Conservation (phyloP, 2,888 invertebrate species). For the Sarcophaga rosellei region DNA sequence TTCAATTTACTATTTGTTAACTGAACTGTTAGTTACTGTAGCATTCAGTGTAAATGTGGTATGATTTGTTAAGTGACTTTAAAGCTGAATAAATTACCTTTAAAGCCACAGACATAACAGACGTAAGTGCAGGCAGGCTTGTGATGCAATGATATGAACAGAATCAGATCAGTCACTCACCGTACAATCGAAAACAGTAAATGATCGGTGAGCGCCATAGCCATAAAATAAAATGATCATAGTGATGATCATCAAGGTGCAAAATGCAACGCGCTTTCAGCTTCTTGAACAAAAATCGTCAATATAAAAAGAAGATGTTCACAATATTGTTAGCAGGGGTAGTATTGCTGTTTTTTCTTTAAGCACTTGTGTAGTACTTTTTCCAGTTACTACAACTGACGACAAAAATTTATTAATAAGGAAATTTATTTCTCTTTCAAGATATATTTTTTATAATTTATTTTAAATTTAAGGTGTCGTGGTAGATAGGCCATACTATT, state of each 20-base stretch:
- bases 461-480: too few relatives aligned
- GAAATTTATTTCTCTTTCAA: not conserved
- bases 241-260: constrained; percentile 73
- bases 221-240: not conserved
- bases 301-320: constrained; percentile 23
- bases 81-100: constrained; percentile 9
- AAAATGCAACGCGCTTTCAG: constrained; percentile 77
- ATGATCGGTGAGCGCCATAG: constrained; percentile 56
- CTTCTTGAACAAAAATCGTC: constrained; percentile 75
- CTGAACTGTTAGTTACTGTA: not conserved
- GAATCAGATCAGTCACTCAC: constrained; percentile 75
- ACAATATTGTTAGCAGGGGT: not conserved
- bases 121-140: not conserved
- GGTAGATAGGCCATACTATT: too few relatives aligned
- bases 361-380: not conserved
- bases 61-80: constrained; percentile 56
- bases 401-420: not conserved
- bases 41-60: constrained; percentile 15
- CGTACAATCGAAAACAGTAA: constrained; percentile 12
- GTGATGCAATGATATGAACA: constrained; percentile 71
- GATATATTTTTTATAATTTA: too few relatives aligned
- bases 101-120: not conserved
- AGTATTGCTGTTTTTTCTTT: not conserved
- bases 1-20: not conserved
- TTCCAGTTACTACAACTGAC: not conserved